Evolutionary conservation across 2,888 invertebrate genomes (phyloP).

Genomic region (Nemoura dubitans): DNA sequence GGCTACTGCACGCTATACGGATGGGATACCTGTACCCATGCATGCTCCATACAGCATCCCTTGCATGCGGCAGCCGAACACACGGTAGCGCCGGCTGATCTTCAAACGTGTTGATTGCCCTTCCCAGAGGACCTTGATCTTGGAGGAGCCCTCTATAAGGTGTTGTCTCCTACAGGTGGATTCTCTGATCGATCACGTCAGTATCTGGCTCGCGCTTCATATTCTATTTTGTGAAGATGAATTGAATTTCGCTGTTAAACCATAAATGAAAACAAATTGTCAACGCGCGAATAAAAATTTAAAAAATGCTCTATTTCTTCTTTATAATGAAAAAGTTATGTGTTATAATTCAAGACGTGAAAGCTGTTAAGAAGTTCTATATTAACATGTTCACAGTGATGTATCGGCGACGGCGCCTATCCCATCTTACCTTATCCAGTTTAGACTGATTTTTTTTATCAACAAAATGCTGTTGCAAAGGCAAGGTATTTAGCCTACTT

Average conservation of each 20-base stretch:
- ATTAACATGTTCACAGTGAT: constrained; percentile 9
- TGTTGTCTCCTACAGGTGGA: background rate
- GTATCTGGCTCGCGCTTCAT: background rate
- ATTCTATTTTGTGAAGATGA: background rate
- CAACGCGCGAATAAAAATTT: background rate
- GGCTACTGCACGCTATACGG: background rate
- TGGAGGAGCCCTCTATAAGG: background rate
- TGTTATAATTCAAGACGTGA: constrained; percentile 42
- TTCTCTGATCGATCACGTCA: background rate
- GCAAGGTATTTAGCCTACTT: constrained; percentile 39
- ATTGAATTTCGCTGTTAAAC: background rate
- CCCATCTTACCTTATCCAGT: constrained; percentile 38
- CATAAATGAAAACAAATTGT: background rate
- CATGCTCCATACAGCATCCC: background rate
- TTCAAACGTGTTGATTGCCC: constrained; percentile 12
- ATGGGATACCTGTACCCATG: background rate
- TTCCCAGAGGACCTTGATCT: background rate
- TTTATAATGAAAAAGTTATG: background rate
- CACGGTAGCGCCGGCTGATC: background rate
- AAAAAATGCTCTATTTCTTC: background rate
- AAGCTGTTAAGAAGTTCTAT: background rate
- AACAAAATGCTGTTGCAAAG: constrained; percentile 36
- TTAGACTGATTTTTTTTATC: constrained; percentile 17
- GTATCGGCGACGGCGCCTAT: constrained; percentile 32
- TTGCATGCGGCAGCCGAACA: background rate